Evolutionary conservation across 2,113 vertebrate genomes (phyloP).

Genomic region (Aleadryas rufinucha): DNA sequence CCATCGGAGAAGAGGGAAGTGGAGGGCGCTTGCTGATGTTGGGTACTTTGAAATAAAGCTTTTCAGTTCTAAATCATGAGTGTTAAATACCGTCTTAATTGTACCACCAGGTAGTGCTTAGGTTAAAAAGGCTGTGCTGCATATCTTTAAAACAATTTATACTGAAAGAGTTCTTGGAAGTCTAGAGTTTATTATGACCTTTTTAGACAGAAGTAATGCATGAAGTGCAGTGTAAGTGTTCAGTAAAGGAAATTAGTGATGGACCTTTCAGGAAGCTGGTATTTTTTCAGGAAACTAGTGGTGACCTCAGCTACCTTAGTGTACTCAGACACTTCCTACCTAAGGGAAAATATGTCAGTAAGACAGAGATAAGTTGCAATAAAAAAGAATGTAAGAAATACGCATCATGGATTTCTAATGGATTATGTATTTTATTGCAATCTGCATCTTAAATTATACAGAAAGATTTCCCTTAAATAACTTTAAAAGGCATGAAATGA

Average conservation of each 20-base stretch:
- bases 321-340: neutral
- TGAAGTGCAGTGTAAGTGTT: neutral
- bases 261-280: neutral
- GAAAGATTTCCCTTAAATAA: neutral
- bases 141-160: neutral
- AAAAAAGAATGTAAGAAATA: neutral
- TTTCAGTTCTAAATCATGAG: neutral
- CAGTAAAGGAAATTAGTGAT: neutral
- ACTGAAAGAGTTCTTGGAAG: neutral
- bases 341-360: neutral
- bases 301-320: neutral
- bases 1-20: rapidly evolving
- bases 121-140: neutral
- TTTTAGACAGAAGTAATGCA: neutral
- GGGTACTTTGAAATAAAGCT: neutral
- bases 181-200: neutral
- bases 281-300: neutral
- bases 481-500: rapidly evolving
- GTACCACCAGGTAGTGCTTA: neutral
- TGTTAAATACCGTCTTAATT: rapidly evolving
- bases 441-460: neutral
- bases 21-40: rapidly evolving
- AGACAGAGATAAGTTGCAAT: neutral
- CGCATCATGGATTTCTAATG: neutral
- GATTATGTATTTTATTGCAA: neutral